Base-by-base conservation (phyloP, 2,888 invertebrate genomes). In the Bombylius major region DNA sequence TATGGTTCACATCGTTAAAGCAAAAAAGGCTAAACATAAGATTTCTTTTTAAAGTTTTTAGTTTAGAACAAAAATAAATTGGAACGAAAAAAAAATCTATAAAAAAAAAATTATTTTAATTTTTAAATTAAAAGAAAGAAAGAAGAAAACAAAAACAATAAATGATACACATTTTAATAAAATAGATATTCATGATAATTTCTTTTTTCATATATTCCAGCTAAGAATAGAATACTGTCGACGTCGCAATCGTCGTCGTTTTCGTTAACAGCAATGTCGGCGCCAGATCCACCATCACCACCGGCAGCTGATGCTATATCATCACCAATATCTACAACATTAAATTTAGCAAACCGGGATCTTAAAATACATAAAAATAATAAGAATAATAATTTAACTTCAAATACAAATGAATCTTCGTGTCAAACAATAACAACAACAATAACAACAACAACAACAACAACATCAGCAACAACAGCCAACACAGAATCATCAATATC, bases 191-290 rank as follows among this genome's bases (percentile, higher is more conserved):
- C 23, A 23, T 23, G 23, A 23, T 49, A 13, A 39, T 50, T 39
- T 51, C 23, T 52, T 52, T 57, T 47, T 45, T 47, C 47, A 58
- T 53, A n/a, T 54, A 59, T 60, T 62, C 54, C 61, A 61, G 60
- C 61, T 58, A 62, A 62, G 61, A 62, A 62, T 62, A 62, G 61
- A 61, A 60, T 56, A 59, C 36, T 58, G 50, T 60, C 61, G 56
- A 55, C 58, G 58, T 54, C 58, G 53, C 51, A 60, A 59, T 57
- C 54, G 33, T 53, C 56, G 46, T 58, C 58, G 45, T 52, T 51
- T 47, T 56, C 55, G 53, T 54, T 56, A 50, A 54, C 56, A 55
- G 53, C 58, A 56, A 54, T 58, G 54, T 57, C 58, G 55, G 51
- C 57, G 56, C 51, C 58, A 42, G 50, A 50, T 36, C 47, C 53